phyloP scores from a whole-genome alignment of 2,888 invertebrate species.

The Abrostola tripartita region DNA sequence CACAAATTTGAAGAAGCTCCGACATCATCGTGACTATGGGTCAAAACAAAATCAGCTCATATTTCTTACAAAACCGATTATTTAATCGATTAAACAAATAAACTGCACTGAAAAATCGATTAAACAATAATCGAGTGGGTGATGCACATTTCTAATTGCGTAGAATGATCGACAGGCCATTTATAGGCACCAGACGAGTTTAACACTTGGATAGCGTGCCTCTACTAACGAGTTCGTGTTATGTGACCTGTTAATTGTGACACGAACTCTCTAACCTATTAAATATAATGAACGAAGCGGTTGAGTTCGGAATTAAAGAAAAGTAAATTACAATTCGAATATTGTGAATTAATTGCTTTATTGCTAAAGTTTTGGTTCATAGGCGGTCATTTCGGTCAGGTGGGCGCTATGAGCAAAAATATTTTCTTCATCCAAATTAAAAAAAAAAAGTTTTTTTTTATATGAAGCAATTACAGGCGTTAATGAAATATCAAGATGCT shows the following conservation, averaged over 20 bases:
- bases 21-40: too few relatives aligned
- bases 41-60: too few relatives aligned
- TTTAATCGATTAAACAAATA: neutral
- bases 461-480: too few relatives aligned
- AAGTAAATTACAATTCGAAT: neutral
- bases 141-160: constrained; percentile 35
- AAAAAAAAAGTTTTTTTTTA: too few relatives aligned
- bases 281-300: constrained; percentile 18
- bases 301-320: neutral
- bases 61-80: neutral
- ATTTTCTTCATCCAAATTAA: too few relatives aligned
- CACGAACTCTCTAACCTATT: constrained; percentile 44
- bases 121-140: constrained; percentile 3
- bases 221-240: constrained; percentile 51
- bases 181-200: constrained; percentile 28
- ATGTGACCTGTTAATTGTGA: constrained; percentile 50
- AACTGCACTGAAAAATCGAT: neutral
- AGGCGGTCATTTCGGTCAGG: too few relatives aligned
- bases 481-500: too few relatives aligned
- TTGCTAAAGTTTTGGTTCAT: too few relatives aligned
- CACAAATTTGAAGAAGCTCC: too few relatives aligned
- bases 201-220: constrained; percentile 50
- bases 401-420: too few relatives aligned
- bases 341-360: too few relatives aligned
- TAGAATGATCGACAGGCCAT: constrained; percentile 53